Conservation (phyloP, 2,797 vertebrate species). For the Steatocranus sp. region DNA sequence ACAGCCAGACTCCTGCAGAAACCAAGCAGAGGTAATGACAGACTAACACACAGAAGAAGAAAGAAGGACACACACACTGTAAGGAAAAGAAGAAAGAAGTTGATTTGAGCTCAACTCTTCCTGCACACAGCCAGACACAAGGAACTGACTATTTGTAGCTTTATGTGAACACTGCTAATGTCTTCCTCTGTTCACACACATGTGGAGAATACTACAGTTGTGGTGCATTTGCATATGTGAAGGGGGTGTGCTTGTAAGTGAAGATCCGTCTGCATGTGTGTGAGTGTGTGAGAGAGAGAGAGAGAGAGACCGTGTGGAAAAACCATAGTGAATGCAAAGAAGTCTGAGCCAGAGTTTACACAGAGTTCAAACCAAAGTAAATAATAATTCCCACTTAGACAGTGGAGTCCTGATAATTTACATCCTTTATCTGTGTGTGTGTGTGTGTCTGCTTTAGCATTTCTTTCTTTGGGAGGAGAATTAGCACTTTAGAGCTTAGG, state of each 20-base stretch:
- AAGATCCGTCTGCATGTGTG: background rate
- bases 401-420: background rate
- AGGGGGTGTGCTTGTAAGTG: background rate
- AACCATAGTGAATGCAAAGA: slow-evolving; percentile 8
- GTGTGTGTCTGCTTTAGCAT: background rate
- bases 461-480: background rate
- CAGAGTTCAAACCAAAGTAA: slow-evolving; percentile 49
- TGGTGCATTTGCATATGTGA: background rate
- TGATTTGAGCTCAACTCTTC: slow-evolving; percentile 26
- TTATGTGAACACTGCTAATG: background rate
- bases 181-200: background rate
- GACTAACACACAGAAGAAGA: slow-evolving; percentile 38
- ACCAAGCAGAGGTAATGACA: slow-evolving; percentile 62
- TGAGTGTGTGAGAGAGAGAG: accelerated
- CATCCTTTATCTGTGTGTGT: background rate
- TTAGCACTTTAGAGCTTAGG: background rate
- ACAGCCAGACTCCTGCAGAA: slow-evolving; percentile 74
- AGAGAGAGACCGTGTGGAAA: slow-evolving; percentile 8
- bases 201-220: background rate
- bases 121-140: slow-evolving; percentile 6
- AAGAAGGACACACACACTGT: slow-evolving; percentile 3
- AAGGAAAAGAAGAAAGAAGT: background rate
- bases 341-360: slow-evolving; percentile 34
- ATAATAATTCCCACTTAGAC: slow-evolving; percentile 13
- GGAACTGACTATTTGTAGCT: slow-evolving; percentile 13